phyloP scores from a whole-genome alignment of 2,888 invertebrate species.

The Noctuana brunneofusca region DNA sequence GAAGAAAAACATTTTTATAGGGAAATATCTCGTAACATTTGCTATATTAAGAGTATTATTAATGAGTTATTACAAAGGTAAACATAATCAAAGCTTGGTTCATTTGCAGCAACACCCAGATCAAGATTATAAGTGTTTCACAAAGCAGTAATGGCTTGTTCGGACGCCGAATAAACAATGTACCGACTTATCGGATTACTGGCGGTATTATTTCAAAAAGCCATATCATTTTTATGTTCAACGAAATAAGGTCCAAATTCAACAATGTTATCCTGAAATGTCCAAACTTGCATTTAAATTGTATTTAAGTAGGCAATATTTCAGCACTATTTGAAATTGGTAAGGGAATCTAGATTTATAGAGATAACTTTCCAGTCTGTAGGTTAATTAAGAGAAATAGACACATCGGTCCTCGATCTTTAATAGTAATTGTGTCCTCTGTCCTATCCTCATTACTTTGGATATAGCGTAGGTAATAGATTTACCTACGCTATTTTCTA shows the following conservation, averaged over 20 bases:
- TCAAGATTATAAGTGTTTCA: conserved; percentile 16
- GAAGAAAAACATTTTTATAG: too few relatives aligned
- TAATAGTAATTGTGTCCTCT: too few relatives aligned
- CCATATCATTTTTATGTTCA: background rate
- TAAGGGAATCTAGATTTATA: background rate
- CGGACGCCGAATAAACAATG: conserved; percentile 27
- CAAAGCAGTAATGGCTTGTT: conserved; percentile 23
- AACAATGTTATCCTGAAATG: background rate
- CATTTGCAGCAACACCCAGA: conserved; percentile 3
- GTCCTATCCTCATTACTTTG: too few relatives aligned
- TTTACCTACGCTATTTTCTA: too few relatives aligned
- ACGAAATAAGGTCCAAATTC: conserved; percentile 22
- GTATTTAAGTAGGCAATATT: conserved; percentile 14
- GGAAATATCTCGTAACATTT: too few relatives aligned
- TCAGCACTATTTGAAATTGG: background rate
- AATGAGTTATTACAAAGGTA: too few relatives aligned
- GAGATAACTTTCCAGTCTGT: background rate
- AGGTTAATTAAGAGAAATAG: too few relatives aligned
- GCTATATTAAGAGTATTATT: too few relatives aligned
- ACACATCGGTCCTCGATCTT: too few relatives aligned
- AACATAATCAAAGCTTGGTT: background rate
- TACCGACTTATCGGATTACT: conserved; percentile 24
- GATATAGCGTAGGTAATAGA: too few relatives aligned
- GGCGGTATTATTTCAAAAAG: conserved; percentile 3
- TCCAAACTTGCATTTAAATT: conserved; percentile 20